phyloP scores from a whole-genome alignment of 1,140 invertebrate genomes.

The Trichomalopsis sarcophagae region DNA sequence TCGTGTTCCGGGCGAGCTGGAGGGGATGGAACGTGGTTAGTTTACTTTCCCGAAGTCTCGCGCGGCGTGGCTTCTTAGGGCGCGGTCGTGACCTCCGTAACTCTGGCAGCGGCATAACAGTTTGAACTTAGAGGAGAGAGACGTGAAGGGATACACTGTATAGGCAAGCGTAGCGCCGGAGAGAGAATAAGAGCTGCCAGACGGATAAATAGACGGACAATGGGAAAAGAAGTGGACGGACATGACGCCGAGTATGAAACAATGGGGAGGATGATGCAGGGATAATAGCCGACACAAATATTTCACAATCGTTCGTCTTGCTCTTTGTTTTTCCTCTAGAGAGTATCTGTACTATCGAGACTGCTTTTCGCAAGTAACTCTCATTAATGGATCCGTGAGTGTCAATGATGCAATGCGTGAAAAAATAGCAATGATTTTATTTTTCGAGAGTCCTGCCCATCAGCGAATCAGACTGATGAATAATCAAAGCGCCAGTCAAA shows the following conservation, averaged over 20 bases:
- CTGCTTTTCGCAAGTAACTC: constrained; percentile 33
- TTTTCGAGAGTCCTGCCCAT: no score
- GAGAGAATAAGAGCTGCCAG: constrained; percentile 8
- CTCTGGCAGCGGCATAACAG: constrained; percentile 38
- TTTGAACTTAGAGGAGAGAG: constrained; percentile 34
- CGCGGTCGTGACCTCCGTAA: constrained; percentile 70
- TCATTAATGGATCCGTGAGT: background rate
- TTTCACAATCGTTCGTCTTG: background rate
- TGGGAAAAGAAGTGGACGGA: background rate
- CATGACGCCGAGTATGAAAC: background rate
- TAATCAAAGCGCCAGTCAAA: no score
- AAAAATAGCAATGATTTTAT: background rate
- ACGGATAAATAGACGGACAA: constrained; percentile 31
- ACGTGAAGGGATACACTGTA: background rate
- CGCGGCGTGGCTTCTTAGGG: constrained; percentile 65
- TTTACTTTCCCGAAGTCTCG: constrained; percentile 73
- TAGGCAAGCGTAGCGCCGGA: no score
- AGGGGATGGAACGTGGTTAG: constrained; percentile 74
- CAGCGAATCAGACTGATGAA: no score
- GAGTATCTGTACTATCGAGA: background rate
- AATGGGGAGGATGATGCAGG: constrained; percentile 1
- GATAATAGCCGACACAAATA: constrained; percentile 3
- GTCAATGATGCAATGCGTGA: background rate
- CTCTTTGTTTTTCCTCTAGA: background rate
- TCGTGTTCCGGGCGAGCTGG: constrained; percentile 57